Base-by-base conservation (phyloP, 2,888 invertebrate species). In the Galerucella calmariensis region DNA sequence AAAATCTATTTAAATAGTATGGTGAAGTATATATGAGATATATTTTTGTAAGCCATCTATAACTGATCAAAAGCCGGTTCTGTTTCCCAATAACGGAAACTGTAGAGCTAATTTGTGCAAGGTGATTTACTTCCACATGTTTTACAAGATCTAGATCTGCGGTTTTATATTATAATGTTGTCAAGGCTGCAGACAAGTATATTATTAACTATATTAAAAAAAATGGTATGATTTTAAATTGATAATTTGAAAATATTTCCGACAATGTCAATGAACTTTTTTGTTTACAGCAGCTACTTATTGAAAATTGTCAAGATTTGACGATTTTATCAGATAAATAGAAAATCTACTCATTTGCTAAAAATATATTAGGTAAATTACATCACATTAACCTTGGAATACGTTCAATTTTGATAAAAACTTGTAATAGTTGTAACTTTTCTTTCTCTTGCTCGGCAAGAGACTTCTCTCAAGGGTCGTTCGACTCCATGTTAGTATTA, bases 211-310 rank as follows among this genome's bases (percentile, higher is more conserved):
- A 20, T 41, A 62, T 62, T 61, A 10, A 61, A 61, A 61, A n/a
- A 69, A 6, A 6, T 61, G 1, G 2, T 20, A 27, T 59, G 11
- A 14, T 12, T 61, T 69, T 35, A 35, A 16, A 46, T 41, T 14
- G 3, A 9, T 41, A 1, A 44, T 41, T 16, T 8, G 24, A 24
- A 68, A 41, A 27, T 20, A 66, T 48, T 69, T 74, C 73, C 73
- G 66, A 46, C 51, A 53, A 69, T 67, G 72, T 72, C 72, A 67
- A 72, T 41, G 72, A 72, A 72, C 72, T 67, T 67, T 67, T 71
- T 69, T 27, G 12, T 48, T 58, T 61, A 71, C 10, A 58, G 6
- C 56, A 16, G 67, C 14, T 2, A 51, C 2, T 51, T 51, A 51
- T 51, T 11, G n/a, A 3, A 14, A 48, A 48, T 12, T 10, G 2